Evolutionary conservation across 64 coral and sea anemone genomes (phyloP).

Genomic region (Porites lutea): DNA sequence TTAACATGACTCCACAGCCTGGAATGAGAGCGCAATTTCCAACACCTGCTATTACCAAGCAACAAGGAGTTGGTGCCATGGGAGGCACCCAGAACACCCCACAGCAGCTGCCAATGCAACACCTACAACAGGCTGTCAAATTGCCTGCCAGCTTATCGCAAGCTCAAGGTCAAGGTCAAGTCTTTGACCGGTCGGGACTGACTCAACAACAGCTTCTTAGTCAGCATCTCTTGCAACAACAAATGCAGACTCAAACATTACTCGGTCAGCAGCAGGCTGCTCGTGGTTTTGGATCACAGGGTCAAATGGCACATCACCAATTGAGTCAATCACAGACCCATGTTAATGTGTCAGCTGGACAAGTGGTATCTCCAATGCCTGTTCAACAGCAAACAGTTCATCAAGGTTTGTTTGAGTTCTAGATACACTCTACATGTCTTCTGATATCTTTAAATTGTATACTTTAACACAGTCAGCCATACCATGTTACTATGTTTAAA

Average conservation of each 20-base stretch:
- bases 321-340: conserved; percentile 31
- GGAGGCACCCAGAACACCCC: not conserved
- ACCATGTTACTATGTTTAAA: too few relatives aligned
- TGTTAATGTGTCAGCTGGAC: not conserved
- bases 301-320: conserved; percentile 42
- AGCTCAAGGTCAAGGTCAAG: not conserved
- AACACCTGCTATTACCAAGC: not conserved
- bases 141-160: not conserved
- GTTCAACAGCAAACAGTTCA: not conserved
- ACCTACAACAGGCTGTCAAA: not conserved
- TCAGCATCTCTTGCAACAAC: conserved; percentile 41
- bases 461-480: too few relatives aligned
- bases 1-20: conserved; percentile 15
- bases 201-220: conserved; percentile 14
- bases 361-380: conserved; percentile 22
- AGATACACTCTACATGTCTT: not conserved
- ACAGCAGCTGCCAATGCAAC: conserved; percentile 19
- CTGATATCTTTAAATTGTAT: too few relatives aligned
- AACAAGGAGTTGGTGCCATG: not conserved
- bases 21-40: conserved; percentile 29
- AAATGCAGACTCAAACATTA: conserved; percentile 21
- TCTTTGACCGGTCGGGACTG: conserved; percentile 3
- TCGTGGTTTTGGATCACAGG: not conserved
- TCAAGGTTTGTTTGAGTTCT: not conserved
- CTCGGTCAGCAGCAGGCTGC: not conserved